Evolutionary conservation across 2,888 invertebrate genomes (phyloP).

Genomic region (Cancer borealis): DNA sequence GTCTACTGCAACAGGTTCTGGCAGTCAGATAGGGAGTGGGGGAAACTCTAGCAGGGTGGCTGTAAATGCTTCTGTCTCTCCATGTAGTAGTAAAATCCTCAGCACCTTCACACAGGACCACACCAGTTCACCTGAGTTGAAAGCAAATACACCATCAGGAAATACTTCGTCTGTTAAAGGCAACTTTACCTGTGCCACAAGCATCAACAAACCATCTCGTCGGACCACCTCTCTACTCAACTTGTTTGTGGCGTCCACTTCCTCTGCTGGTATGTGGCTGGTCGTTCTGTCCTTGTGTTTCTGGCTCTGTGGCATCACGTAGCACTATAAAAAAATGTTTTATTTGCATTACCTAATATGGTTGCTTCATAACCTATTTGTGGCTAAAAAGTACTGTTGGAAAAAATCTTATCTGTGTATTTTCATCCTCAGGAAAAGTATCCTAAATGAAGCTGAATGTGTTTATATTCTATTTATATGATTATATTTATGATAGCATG

Average conservation of each 20-base stretch:
- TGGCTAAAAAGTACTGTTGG: neutral
- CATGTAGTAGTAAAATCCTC: constrained; percentile 60
- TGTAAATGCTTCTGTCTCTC: constrained; percentile 57
- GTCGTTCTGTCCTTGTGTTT: constrained; percentile 71
- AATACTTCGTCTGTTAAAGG: constrained; percentile 55
- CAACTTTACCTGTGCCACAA: constrained; percentile 60
- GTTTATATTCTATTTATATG: too few relatives aligned
- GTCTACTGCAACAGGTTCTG: constrained; percentile 54
- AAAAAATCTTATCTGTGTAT: neutral
- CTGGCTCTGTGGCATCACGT: constrained; percentile 74
- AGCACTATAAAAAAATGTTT: constrained; percentile 34
- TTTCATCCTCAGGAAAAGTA: neutral
- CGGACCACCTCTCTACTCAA: constrained; percentile 96
- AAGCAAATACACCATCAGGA: constrained; percentile 58
- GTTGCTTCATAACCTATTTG: neutral
- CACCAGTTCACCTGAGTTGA: constrained; percentile 60
- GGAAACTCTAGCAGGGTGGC: constrained; percentile 53
- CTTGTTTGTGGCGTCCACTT: constrained; percentile 96
- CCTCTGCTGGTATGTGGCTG: constrained; percentile 85
- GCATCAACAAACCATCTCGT: constrained; percentile 87
- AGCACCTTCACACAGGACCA: constrained; percentile 69
- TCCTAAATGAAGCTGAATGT: neutral
- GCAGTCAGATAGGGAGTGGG: constrained; percentile 60
- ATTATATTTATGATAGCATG: too few relatives aligned
- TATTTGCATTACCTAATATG: neutral